Base-by-base conservation (phyloP, 30 jellyfish, hydroid and myxozoan genomes). In the Cassiopea andromeda region DNA sequence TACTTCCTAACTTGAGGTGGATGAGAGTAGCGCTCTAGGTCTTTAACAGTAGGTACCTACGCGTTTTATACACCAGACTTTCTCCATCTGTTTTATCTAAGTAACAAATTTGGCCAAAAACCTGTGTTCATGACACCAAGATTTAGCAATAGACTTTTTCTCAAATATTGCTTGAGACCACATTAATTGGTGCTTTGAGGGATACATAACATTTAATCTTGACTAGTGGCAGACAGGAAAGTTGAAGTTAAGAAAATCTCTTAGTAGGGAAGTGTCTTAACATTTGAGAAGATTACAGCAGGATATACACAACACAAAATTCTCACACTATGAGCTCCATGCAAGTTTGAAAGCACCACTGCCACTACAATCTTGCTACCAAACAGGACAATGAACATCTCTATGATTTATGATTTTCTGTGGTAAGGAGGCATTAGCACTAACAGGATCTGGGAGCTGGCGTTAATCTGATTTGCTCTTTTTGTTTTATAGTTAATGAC, bases 381-480 rank as follows among this genome's bases (percentile, higher is more conserved):
- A 70, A 8, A 15, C 7, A 70, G 58, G 1, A 19, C 79, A 70
- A 15, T 66, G 48, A 1, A 19, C 19, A 1, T 27, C 19, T 70
- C 57, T 2, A 54, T 70, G 79, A 7, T 70, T 70, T 70, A 70
- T 27, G 57, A 7, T 70, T 70, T 17, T 27, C 15, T 70, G 50
- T 27, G 18, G 79, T 1, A 7, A 70, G 50, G 58, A 70, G 50
- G 79, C 54, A 70, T 70, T 70, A 70, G 5, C 79, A 70, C 19
- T 75, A 75, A 75, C 69, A 75, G n/a, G 84, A 75, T 75, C 46
- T 44, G 84, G 84, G 46, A 46, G 68, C 46, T 44, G 68, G 69
- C 69, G 7, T 44, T 12, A 75, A 75, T 47, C 48, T 46, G 43
- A 58, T 45, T 47, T 46, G 84, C 46, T 75, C 46, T 5, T 46